Base-by-base conservation (phyloP, 2,888 invertebrate species). In the Epinotia ramella region DNA sequence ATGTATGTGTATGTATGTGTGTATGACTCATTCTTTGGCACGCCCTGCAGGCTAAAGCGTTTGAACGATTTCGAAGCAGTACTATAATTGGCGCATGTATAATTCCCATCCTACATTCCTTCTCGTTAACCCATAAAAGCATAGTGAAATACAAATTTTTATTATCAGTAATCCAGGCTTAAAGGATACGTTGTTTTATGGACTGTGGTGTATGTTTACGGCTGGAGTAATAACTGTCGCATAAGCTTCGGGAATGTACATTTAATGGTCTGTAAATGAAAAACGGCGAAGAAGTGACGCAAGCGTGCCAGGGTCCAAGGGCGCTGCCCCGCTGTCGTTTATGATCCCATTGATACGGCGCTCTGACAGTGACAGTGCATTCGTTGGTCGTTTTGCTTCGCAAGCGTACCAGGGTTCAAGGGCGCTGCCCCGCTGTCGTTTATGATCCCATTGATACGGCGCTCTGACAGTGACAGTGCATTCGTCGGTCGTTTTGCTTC, bases 231-330 rank as follows among this genome's bases (percentile, higher is more conserved):
- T 85, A 84, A 85, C 84, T 81, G 81, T 85, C 84, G 84, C 83
- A 81, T 84, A 83, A 86, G 85, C 86, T 82, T 79, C 80, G 81
- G 79, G 82, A 84, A 84, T 81, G 86, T 84, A 86, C 84, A 85
- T 84, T 88, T 87, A 90, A 91, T 88, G 89, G 88, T 79, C 86
- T 89, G 90, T 90, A 88, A 90, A 90, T 89, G 90, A 90, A 89
- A 89, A 89, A 90, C 83, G 86, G 82, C 82, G 82, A 82, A 82
- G 86, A 87, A 85, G 84, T 84, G 78, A 76, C 78, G 77, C 62
- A 44, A 65, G 77, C 68, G 66, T 76, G 69, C 82, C 81, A 79
- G 82, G 84, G 85, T 73, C 82, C 81, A 79, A 83, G 84, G 85
- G 81, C 79, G 79, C 76, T 71, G 78, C 80, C 79, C 77, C 79